Evolutionary conservation across 2,888 invertebrate species (phyloP).

Genomic region (Drosophila sordidula): DNA sequence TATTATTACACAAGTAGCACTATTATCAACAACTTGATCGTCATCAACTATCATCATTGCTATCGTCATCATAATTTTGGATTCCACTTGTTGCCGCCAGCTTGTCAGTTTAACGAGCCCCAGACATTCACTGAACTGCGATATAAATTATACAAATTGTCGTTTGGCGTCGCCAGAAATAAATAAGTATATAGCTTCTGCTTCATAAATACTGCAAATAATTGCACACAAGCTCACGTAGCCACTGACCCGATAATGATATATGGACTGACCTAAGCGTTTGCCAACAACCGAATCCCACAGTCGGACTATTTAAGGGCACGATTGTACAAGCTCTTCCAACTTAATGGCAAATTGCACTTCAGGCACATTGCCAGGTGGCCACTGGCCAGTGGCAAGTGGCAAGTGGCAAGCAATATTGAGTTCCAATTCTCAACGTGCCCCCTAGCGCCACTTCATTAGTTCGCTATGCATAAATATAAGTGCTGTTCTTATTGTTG

Average conservation of each 20-base stretch:
- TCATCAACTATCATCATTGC: constrained; percentile 7
- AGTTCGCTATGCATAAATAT: constrained; percentile 14
- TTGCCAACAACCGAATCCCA: neutral
- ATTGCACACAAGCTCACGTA: constrained; percentile 26
- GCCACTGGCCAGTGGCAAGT: constrained; percentile 2
- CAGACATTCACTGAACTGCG: constrained; percentile 66
- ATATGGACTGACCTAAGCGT: constrained; percentile 13
- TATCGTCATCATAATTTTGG: constrained; percentile 5
- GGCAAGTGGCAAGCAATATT: constrained; percentile 4
- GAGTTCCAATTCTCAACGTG: neutral
- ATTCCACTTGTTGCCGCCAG: constrained; percentile 64
- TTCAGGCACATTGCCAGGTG: constrained; percentile 9
- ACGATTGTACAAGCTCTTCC: constrained; percentile 12
- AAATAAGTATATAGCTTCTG: constrained; percentile 6
- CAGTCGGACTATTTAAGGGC: constrained; percentile 2
- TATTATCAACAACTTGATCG: constrained; percentile 1
- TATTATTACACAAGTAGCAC: constrained; percentile 7
- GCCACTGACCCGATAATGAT: constrained; percentile 26
- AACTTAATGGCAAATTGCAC: constrained; percentile 15
- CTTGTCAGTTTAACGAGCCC: constrained; percentile 45
- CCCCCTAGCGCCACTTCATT: constrained; percentile 9
- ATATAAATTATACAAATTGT: constrained; percentile 71
- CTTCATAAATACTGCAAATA: constrained; percentile 38
- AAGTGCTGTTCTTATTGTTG: constrained; percentile 3
- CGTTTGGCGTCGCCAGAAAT: constrained; percentile 25